phyloP scores from a whole-genome alignment of 2,888 invertebrate genomes.

The Campoplex capitator region DNA sequence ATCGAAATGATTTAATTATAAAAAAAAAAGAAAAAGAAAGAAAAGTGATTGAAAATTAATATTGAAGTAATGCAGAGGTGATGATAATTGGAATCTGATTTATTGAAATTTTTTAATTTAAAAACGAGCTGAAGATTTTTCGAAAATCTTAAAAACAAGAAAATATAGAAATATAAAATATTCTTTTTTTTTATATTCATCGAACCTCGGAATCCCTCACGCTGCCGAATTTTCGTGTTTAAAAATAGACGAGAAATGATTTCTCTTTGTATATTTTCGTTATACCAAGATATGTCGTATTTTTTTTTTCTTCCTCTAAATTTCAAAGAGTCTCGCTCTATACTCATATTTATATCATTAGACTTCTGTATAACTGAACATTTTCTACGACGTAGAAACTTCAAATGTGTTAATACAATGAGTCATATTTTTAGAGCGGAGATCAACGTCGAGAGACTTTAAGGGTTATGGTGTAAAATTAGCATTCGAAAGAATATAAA shows the following conservation, averaged over 20 bases:
- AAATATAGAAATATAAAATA: too few species aligned
- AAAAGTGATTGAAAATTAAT: background rate
- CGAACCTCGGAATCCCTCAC: background rate
- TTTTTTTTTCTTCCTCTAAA: background rate
- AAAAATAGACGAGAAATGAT: background rate
- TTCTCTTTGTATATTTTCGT: background rate
- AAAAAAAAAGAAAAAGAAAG: too few species aligned
- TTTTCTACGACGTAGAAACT: conserved; percentile 27
- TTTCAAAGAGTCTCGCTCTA: background rate
- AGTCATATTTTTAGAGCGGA: conserved; percentile 41
- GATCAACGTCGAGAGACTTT: conserved; percentile 4
- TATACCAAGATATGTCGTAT: background rate
- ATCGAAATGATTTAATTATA: background rate
- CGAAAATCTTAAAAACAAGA: too few species aligned
- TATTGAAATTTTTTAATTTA: too few species aligned
- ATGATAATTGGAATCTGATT: too few species aligned
- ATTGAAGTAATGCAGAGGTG: too few species aligned
- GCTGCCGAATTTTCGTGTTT: background rate
- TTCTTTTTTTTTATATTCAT: background rate
- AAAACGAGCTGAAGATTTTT: too few species aligned
- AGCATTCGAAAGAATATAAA: background rate
- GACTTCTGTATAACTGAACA: background rate
- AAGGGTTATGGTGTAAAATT: conserved; percentile 5
- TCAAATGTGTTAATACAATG: conserved; percentile 51
- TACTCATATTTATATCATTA: background rate